phyloP scores from a whole-genome alignment of 2,113 vertebrate species.

The Aegypius monachus region DNA sequence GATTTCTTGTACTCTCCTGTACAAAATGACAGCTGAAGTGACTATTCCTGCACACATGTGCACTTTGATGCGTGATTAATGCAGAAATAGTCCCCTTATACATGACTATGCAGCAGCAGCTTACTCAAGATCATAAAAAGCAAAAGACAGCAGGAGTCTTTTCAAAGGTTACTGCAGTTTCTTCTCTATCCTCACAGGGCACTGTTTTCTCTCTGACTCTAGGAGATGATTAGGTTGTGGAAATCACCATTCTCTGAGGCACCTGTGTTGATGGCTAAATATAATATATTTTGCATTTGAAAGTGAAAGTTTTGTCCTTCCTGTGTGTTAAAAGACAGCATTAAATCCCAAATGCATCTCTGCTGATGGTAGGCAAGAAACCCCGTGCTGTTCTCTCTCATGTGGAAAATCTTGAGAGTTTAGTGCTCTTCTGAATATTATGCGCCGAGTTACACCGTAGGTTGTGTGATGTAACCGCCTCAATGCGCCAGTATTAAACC shows the following conservation, averaged over 20 bases:
- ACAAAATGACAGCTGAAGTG: background rate
- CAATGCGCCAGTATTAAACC: background rate
- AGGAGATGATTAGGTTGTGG: background rate
- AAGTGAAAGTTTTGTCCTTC: background rate
- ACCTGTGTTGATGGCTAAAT: background rate
- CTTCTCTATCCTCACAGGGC: background rate
- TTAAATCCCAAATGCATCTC: background rate
- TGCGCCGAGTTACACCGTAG: rapidly evolving
- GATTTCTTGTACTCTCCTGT: background rate
- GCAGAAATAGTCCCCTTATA: background rate
- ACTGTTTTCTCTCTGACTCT: background rate
- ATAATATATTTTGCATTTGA: background rate
- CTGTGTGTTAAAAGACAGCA: background rate
- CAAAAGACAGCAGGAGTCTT: background rate
- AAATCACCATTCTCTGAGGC: background rate
- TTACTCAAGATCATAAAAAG: background rate
- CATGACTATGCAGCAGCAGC: background rate
- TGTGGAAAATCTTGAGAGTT: background rate
- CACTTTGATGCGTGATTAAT: background rate
- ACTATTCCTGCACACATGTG: background rate
- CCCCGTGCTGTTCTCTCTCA: background rate
- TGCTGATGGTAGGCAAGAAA: background rate
- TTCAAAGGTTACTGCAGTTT: background rate
- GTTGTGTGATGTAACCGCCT: background rate
- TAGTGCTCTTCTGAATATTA: background rate